Conservation (phyloP, 2,888 invertebrate genomes). For the Apodemia hepburni region DNA sequence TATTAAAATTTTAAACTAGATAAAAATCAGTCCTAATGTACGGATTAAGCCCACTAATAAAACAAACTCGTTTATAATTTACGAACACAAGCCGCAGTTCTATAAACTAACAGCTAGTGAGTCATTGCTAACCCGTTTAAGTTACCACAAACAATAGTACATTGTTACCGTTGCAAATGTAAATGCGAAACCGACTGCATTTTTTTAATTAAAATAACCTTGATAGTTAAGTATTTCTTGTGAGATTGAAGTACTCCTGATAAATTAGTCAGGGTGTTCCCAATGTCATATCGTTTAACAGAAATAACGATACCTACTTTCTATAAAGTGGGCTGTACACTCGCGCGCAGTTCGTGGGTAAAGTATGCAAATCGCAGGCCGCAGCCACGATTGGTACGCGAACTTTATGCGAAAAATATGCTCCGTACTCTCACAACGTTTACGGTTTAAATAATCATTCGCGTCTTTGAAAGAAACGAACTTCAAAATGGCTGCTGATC, state of each 20-base stretch:
- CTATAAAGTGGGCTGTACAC: not conserved
- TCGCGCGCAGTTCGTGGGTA: no score
- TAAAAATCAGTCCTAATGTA: slow-evolving; percentile 3
- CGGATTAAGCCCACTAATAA: not conserved
- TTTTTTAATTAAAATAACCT: slow-evolving; percentile 9
- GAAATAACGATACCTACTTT: not conserved
- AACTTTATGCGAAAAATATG: no score
- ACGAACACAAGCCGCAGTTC: slow-evolving; percentile 1
- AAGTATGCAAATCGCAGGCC: no score
- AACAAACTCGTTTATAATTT: not conserved
- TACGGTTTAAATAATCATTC: no score
- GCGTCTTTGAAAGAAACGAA: no score
- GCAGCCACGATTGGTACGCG: no score
- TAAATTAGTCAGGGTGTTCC: slow-evolving; percentile 1
- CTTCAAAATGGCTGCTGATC: no score
- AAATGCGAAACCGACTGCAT: not conserved
- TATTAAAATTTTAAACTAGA: slow-evolving; percentile 4
- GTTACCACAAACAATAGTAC: slow-evolving; percentile 12
- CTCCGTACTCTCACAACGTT: no score
- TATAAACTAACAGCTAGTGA: not conserved
- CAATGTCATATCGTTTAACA: not conserved
- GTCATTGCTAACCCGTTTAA: slow-evolving; percentile 5
- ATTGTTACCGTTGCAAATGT: slow-evolving; percentile 9
- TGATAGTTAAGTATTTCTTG: slow-evolving; percentile 1
- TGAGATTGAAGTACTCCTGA: slow-evolving; percentile 4